These are phyloP conservation scores for Thera britannica DNA, from an alignment of 2,888 invertebrate genomes.

Conservation along the genomic window DNA sequence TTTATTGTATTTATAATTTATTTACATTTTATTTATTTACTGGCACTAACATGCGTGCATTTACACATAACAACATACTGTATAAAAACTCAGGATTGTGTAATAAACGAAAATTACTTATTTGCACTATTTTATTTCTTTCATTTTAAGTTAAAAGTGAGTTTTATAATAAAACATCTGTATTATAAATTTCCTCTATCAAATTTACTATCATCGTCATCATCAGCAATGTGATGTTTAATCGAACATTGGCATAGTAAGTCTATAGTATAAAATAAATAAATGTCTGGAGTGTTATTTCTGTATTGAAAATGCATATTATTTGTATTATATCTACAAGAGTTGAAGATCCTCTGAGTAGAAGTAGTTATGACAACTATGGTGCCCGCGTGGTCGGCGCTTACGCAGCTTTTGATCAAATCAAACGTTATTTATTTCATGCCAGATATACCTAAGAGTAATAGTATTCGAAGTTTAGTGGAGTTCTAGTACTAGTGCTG, in stretches of 20 bases:
- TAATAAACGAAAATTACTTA: slow-evolving; percentile 31
- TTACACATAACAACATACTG: slow-evolving; percentile 47
- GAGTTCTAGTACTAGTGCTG: no score
- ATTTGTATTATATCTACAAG: neutral
- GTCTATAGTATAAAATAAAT: neutral
- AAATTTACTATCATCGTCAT: no score
- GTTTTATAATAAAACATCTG: no score
- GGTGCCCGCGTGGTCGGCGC: neutral
- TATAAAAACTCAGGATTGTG: slow-evolving; percentile 26
- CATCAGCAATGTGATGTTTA: no score
- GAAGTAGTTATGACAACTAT: neutral
- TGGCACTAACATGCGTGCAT: slow-evolving; percentile 56
- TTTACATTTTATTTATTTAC: slow-evolving; percentile 38
- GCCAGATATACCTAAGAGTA: no score
- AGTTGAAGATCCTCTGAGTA: slow-evolving; percentile 2
- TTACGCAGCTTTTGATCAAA: neutral
- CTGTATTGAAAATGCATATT: neutral
- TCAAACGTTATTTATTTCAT: no score
- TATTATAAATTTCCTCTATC: no score
- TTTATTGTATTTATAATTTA: slow-evolving; percentile 37
- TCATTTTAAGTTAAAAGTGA: no score
- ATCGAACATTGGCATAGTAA: neutral
- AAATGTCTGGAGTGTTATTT: no score
- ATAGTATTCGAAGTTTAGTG: no score
- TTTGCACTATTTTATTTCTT: no score